Percentiles rank a stretch among this genome's conserved stretches.
Conservation (phyloP, 2,797 vertebrate genomes). For the Odontamblyopus lacepedii region DNA sequence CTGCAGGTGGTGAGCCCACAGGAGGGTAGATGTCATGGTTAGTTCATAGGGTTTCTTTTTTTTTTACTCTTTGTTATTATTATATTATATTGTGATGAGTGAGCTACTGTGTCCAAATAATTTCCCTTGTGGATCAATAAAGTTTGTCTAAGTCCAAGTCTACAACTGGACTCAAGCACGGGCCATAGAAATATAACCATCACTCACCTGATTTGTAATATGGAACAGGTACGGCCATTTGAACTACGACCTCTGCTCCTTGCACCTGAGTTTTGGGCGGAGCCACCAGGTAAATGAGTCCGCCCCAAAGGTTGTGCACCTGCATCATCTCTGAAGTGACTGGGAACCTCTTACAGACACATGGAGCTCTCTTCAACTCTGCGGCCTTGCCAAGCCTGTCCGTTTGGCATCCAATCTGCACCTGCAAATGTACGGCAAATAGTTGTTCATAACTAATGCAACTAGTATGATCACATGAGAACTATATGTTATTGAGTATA, state of each 20-base stretch:
- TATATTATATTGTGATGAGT: no score
- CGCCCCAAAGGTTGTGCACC: conserved; percentile 88
- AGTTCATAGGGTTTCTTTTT: no score
- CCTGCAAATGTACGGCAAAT: conserved; percentile 53
- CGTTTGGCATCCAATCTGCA: conserved; percentile 88
- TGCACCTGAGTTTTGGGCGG: conserved; percentile 74
- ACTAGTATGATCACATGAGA: neutral
- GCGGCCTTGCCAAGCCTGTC: conserved; percentile 66
- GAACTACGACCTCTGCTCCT: conserved; percentile 62
- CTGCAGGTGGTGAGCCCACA: no score
- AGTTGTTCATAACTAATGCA: neutral
- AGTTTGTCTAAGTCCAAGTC: no score
- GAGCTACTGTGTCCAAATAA: no score
- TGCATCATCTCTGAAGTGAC: conserved; percentile 74
- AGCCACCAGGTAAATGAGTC: conserved; percentile 85
- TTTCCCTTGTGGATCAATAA: no score
- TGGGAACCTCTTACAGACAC: conserved; percentile 75
- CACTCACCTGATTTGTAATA: conserved; percentile 87
- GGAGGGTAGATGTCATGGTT: no score
- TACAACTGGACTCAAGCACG: no score
- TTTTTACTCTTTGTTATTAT: no score
- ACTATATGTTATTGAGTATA: neutral
- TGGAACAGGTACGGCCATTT: conserved; percentile 81
- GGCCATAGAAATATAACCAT: neutral
- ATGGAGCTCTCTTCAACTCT: conserved; percentile 78